Conservation (phyloP, 2,888 invertebrate species). For the Nephrotoma flavescens region DNA sequence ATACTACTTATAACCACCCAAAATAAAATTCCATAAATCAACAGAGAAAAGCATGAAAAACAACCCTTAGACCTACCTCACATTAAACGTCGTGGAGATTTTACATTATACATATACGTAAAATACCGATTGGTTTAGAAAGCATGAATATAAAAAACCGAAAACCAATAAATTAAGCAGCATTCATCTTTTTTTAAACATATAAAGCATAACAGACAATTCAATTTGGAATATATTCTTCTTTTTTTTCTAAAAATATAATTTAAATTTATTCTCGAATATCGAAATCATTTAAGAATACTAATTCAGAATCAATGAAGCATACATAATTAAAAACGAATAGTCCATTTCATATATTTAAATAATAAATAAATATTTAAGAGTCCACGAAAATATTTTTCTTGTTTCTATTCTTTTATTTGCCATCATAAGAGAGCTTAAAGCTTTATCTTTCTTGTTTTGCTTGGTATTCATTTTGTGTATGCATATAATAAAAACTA, state of each 20-base stretch:
- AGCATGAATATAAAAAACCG: neutral
- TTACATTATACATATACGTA: neutral
- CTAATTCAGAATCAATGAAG: neutral
- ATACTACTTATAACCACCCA: neutral
- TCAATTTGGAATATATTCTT: neutral
- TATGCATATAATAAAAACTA: neutral
- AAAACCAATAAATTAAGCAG: neutral
- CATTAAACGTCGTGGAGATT: neutral
- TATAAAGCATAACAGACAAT: neutral
- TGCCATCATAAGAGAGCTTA: neutral
- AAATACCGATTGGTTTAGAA: neutral
- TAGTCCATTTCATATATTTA: neutral
- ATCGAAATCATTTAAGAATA: neutral
- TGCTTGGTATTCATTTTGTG: neutral
- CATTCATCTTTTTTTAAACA: neutral
- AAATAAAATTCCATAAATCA: neutral
- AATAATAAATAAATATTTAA: neutral
- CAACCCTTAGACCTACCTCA: neutral
- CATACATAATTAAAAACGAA: neutral
- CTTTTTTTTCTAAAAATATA: neutral
- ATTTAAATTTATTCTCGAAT: neutral
- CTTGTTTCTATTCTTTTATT: neutral
- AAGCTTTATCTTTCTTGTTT: neutral
- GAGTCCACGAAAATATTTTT: neutral
- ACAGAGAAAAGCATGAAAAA: neutral